These are phyloP conservation scores for Microplitis demolitor DNA, from an alignment of 1,140 invertebrate genomes.

Conservation along the genomic window DNA sequence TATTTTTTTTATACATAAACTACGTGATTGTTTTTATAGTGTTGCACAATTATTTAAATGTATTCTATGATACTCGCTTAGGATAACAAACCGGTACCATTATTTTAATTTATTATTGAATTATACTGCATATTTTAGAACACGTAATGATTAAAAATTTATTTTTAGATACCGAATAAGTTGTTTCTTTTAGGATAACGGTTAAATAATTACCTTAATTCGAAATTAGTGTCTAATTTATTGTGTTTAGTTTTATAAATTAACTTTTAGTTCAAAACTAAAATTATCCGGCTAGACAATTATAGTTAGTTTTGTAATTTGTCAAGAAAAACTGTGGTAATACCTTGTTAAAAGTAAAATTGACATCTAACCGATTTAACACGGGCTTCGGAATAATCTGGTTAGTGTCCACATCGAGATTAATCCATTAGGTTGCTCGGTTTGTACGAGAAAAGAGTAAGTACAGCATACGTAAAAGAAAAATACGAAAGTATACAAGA, in stretches of 20 bases:
- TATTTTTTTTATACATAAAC: too few relatives aligned
- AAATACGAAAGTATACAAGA: slow-evolving; percentile 17
- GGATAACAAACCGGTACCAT: not conserved
- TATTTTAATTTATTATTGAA: not conserved
- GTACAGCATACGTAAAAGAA: not conserved
- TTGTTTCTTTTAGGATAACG: too few relatives aligned
- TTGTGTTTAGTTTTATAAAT: too few relatives aligned
- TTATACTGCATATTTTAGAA: too few relatives aligned
- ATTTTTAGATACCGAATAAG: too few relatives aligned
- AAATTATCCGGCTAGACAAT: not conserved
- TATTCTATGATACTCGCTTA: too few relatives aligned
- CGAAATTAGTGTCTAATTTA: too few relatives aligned
- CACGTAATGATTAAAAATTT: too few relatives aligned
- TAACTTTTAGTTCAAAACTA: too few relatives aligned
- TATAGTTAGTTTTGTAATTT: slow-evolving; percentile 49
- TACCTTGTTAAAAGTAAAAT: slow-evolving; percentile 25
- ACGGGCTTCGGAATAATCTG: slow-evolving; percentile 43
- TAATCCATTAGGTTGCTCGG: slow-evolving; percentile 45
- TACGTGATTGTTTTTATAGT: too few relatives aligned
- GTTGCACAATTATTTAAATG: too few relatives aligned
- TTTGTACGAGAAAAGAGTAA: not conserved
- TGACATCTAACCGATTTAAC: slow-evolving; percentile 24
- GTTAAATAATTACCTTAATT: too few relatives aligned
- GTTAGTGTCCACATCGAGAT: slow-evolving; percentile 53
- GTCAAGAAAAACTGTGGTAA: slow-evolving; percentile 43